A percentile compares a stretch with the other conserved stretches of the same genome.
Conservation (phyloP, 2,113 vertebrate genomes). For the Gallinago undulata region DNA sequence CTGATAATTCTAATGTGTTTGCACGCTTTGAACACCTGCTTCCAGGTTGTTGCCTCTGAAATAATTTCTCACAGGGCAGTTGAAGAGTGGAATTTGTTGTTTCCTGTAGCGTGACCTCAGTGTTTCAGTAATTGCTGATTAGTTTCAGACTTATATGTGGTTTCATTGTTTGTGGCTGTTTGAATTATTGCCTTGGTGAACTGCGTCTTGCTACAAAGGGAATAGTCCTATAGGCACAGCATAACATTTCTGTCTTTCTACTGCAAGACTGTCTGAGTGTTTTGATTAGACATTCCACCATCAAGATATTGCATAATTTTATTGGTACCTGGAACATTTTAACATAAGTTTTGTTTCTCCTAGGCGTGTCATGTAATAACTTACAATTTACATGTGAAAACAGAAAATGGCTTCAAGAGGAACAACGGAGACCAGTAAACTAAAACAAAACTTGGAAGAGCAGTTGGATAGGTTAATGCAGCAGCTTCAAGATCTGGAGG, state of each 20-base stretch:
- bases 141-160: rapidly evolving
- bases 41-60: not conserved
- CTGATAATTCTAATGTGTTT: rapidly evolving
- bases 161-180: not conserved
- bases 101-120: rapidly evolving
- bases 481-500: conserved; percentile 95
- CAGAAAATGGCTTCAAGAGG: conserved; percentile 93
- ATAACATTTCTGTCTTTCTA: not conserved
- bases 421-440: conserved; percentile 90
- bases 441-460: conserved; percentile 96
- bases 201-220: not conserved
- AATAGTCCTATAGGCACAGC: not conserved
- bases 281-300: not conserved
- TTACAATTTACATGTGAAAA: conserved; percentile 37
- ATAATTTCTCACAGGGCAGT: rapidly evolving
- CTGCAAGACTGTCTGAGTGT: not conserved
- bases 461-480: conserved; percentile 97
- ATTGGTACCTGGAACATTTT: not conserved
- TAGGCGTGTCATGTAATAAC: conserved; percentile 38
- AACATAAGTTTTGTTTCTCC: not conserved
- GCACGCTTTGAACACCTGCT: rapidly evolving
- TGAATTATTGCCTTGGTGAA: not conserved
- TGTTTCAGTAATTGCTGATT: not conserved
- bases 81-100: rapidly evolving
- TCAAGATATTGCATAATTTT: rapidly evolving